Evolutionary conservation across 2,797 vertebrate species (phyloP), one percentile per base, ranked within the genome.

Genomic region (Oceanodroma leucorhoa): DNA sequence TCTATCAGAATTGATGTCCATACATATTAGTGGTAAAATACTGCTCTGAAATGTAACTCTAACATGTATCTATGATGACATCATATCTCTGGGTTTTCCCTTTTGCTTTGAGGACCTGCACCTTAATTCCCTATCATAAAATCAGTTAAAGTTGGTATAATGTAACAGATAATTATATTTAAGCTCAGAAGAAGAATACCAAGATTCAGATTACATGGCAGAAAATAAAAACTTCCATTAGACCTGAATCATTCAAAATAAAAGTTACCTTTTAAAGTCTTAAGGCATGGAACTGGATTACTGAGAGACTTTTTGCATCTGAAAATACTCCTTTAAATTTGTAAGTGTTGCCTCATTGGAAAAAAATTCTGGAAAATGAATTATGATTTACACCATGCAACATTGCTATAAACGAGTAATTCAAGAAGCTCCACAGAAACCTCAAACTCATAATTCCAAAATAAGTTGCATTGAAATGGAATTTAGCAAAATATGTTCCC

Each of bases 341-440:
- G 6, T 45, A 61, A 76, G 45, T 76, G 55, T 86, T 87, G 48
- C 50, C 62, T 83, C 60, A 83, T 9, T 87, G 90, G 91, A 84
- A 96, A 95, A 96, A 86, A 89, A 34, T 3, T 88, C 60, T 70
- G 62, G 57, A 69, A 89, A 81, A 54, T 30, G 8, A 85, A 16
- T 83, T 76, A 50, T 23, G 29, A 83, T 91, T 87, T 94, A 38
- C n/a, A 90, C 58, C 40, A 78, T 90, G 53, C 15, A 81, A 32
- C 30, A 91, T 50, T 94, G 61, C 80, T 96, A 89, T 93, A 96
- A 97, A 93, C 7, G 62, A 92, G 64, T 94, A 90, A 78, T 94
- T 92, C 70, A 78, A 83, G 82, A 91, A 51, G 73, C 83, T 69
- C 51, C 76, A 91, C 60, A 71, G 83, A 95, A 88, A 29, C n/a